A percentile compares a stretch with the other conserved stretches of the same genome.
Conservation (phyloP, 2,113 vertebrate genomes). For the Aldabrachelys gigantea region DNA sequence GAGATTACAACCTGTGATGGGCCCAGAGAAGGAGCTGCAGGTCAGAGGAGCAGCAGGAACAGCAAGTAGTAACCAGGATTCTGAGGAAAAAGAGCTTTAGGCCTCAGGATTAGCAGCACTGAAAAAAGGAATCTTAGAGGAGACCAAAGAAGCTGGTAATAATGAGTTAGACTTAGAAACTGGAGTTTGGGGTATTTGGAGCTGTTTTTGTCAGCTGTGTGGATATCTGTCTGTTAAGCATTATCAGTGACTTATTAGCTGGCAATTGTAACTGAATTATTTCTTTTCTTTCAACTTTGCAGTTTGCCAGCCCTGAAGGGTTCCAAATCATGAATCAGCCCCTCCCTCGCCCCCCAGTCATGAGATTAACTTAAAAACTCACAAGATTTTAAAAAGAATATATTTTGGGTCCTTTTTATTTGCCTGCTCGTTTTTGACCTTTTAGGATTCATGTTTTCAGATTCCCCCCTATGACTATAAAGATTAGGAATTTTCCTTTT, state of each 20-base stretch:
- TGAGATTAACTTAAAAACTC: background rate
- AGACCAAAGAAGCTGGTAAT: background rate
- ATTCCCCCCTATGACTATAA: background rate
- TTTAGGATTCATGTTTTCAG: background rate
- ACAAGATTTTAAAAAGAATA: background rate
- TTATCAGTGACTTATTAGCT: background rate
- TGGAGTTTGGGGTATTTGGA: background rate
- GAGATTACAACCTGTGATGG: background rate
- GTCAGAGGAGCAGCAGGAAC: background rate
- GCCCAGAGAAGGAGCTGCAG: background rate
- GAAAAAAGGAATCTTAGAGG: background rate
- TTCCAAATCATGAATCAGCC: background rate
- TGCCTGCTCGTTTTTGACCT: background rate
- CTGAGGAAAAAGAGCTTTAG: background rate
- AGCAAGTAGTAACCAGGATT: background rate
- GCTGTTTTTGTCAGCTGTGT: background rate
- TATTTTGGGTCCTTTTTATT: background rate
- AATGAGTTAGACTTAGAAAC: background rate
- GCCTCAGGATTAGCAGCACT: background rate
- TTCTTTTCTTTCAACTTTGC: background rate
- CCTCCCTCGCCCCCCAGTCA: accelerated
- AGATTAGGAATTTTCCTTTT: background rate
- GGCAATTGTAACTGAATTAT: background rate
- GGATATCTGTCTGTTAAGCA: background rate
- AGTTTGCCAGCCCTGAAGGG: background rate